Conservation (phyloP, 2,888 invertebrate species). For the Polyploca ridens region DNA sequence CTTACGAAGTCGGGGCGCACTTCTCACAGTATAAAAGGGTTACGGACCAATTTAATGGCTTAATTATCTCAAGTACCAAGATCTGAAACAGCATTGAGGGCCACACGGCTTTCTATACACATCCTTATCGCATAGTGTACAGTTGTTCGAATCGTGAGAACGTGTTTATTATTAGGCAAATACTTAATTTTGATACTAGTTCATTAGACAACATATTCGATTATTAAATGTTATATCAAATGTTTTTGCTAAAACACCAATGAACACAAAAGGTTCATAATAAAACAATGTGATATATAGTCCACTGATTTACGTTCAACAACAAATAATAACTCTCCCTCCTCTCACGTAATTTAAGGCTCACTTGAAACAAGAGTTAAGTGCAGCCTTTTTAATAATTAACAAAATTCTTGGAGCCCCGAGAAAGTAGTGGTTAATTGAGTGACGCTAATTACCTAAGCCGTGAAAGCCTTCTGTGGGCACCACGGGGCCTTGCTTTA, state of each 20-base stretch:
- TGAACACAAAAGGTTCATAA: not conserved
- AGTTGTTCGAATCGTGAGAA: conserved; percentile 48
- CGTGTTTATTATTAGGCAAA: not conserved
- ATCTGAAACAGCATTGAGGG: conserved; percentile 58
- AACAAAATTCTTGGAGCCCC: conserved; percentile 73
- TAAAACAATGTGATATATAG: not conserved
- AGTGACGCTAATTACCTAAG: conserved; percentile 82
- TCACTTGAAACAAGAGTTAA: conserved; percentile 56
- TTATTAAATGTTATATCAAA: no score
- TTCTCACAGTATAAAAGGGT: conserved; percentile 73
- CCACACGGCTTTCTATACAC: conserved; percentile 44
- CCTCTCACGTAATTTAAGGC: conserved; percentile 40
- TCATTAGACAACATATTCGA: not conserved
- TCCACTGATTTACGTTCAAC: not conserved
- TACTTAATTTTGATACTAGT: not conserved
- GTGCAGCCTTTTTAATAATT: conserved; percentile 83
- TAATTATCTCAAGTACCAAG: conserved; percentile 78
- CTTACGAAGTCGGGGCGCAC: conserved; percentile 45
- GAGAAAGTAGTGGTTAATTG: conserved; percentile 76
- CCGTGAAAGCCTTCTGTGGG: conserved; percentile 76
- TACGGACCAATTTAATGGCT: conserved; percentile 75
- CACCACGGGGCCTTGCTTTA: conserved; percentile 63
- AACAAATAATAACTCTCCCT: conserved; percentile 17
- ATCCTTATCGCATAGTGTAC: conserved; percentile 49
- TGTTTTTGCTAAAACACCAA: not conserved